Evolutionary conservation across 2,113 vertebrate genomes (phyloP).

Genomic region (Brienomyrus longianalis): DNA sequence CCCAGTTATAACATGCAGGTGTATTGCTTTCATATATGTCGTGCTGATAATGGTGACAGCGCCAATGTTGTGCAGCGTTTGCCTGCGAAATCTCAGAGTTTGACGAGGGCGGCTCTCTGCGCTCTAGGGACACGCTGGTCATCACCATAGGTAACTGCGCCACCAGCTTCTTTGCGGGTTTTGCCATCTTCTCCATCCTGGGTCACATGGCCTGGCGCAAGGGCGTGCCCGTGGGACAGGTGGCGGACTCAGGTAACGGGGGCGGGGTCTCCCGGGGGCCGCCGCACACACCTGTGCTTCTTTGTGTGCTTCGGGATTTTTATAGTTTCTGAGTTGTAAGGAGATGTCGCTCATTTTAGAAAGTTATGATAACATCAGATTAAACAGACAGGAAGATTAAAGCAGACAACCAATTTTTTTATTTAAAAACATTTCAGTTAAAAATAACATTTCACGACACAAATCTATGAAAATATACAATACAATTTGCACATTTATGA

Average conservation of each 20-base stretch:
- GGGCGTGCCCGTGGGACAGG: slow-evolving; percentile 59
- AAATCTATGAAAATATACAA: not conserved
- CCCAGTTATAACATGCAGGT: not conserved
- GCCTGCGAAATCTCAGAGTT: not conserved
- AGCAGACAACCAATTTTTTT: not conserved
- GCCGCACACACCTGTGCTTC: not conserved
- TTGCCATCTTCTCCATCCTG: slow-evolving; percentile 72
- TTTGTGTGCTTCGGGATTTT: not conserved
- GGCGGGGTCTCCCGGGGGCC: not conserved
- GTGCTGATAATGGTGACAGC: not conserved
- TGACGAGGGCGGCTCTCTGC: not conserved
- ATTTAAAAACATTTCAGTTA: not conserved
- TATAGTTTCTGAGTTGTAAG: not conserved
- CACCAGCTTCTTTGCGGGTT: slow-evolving; percentile 71
- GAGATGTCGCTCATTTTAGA: not conserved
- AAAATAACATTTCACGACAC: not conserved
- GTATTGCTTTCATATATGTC: not conserved
- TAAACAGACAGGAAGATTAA: not conserved
- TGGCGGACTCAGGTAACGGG: slow-evolving; percentile 50
- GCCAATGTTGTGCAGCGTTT: not conserved
- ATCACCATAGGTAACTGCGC: slow-evolving; percentile 67
- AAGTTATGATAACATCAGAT: not conserved
- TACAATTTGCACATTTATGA: not conserved
- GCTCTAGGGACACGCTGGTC: slow-evolving; percentile 64
- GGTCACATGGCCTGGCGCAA: slow-evolving; percentile 75